phyloP scores from a whole-genome alignment of 2,113 vertebrate genomes.

The Coracopsis vasa region DNA sequence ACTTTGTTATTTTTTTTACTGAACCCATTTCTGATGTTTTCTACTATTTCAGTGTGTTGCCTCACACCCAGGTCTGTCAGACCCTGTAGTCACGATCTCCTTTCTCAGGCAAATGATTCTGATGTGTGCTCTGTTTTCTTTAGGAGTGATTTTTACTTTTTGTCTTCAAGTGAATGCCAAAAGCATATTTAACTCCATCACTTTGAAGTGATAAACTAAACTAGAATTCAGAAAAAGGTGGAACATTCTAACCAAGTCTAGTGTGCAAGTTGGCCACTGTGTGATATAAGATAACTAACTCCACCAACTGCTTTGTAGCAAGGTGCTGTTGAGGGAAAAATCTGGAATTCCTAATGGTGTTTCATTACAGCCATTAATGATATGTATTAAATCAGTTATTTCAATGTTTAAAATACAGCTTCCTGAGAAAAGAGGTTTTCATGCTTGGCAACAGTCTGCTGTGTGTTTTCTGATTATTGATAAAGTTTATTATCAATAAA shows the following conservation, averaged over 20 bases:
- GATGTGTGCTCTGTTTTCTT: not conserved
- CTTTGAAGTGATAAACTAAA: not conserved
- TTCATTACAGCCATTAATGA: not conserved
- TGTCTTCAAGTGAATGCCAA: not conserved
- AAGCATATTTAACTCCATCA: not conserved
- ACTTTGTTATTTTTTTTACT: not conserved
- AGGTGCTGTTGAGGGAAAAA: not conserved
- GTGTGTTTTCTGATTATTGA: not conserved
- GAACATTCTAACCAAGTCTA: not conserved
- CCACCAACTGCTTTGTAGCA: not conserved
- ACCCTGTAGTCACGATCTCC: no score
- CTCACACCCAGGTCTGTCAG: not conserved
- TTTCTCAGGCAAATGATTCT: not conserved
- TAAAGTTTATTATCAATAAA: not conserved
- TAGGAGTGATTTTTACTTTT: not conserved
- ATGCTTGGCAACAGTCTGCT: not conserved
- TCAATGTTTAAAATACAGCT: not conserved
- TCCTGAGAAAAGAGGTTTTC: not conserved
- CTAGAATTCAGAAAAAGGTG: not conserved
- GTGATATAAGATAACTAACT: not conserved
- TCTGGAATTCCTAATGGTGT: not conserved
- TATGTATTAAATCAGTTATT: not conserved
- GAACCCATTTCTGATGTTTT: not conserved
- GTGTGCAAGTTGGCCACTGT: not conserved
- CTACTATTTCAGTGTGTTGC: rapidly evolving